Evolutionary conservation across 1,140 invertebrate genomes (phyloP).

Genomic region (Drosophila burlai): DNA sequence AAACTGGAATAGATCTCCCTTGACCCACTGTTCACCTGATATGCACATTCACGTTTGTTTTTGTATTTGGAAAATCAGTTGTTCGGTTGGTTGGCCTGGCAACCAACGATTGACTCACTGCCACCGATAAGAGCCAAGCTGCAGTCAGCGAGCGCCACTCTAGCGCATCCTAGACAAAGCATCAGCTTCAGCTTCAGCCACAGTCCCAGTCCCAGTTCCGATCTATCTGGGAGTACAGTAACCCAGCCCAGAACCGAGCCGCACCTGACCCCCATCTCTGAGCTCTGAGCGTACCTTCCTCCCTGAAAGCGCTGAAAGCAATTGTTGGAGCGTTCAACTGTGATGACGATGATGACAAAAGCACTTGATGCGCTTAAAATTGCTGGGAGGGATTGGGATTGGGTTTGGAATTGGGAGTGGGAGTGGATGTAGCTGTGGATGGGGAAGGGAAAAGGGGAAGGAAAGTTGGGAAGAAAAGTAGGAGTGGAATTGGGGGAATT

Average conservation of each 20-base stretch:
- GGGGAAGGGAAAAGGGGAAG: not conserved
- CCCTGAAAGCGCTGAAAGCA: constrained; percentile 38
- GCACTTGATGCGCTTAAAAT: constrained; percentile 61
- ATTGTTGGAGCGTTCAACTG: constrained; percentile 63
- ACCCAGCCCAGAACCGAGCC: constrained; percentile 29
- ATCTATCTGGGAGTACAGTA: not conserved
- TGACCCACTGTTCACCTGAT: not conserved
- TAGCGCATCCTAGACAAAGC: constrained; percentile 43
- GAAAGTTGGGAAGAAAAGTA: not conserved
- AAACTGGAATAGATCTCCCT: not conserved
- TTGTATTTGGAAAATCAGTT: constrained; percentile 45
- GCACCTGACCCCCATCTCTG: constrained; percentile 22
- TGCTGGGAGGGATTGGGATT: constrained; percentile 8
- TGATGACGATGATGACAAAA: constrained; percentile 58
- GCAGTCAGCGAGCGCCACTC: constrained; percentile 21
- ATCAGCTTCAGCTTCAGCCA: not conserved
- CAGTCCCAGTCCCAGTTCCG: not conserved
- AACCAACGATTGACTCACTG: constrained; percentile 54
- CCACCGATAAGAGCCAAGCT: constrained; percentile 13
- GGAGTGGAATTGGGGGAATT: not conserved
- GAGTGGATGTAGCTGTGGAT: not conserved
- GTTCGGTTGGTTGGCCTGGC: constrained; percentile 50
- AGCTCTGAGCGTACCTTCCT: not conserved
- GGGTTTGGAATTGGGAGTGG: not conserved
- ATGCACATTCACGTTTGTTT: constrained; percentile 29